Base-by-base conservation (phyloP, 2,888 invertebrate genomes). In the Panopea generosa region DNA sequence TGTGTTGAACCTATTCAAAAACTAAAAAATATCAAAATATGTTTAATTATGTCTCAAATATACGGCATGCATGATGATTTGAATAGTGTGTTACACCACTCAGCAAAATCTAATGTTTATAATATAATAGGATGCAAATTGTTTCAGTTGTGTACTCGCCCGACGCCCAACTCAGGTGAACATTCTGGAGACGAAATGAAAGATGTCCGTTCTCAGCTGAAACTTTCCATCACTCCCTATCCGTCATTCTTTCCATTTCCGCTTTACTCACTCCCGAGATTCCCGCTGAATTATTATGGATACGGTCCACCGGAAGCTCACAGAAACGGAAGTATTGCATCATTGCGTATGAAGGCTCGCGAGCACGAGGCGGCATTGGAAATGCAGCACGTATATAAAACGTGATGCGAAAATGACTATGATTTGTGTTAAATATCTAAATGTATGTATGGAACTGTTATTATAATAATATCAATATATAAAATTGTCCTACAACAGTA, bases 341-440 rank as follows among this genome's bases (percentile, higher is more conserved):
- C 83, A n/a, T 69, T 88, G n/a, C 73, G 87, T 66, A 57, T 84
- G 72, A 88, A 86, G 69, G 87, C 87, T 11, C 61, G 86, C 7
- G 86, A 87, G 49, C 85, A 88, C 70, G 86, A 86, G 61, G 85
- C 86, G 0, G 85, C 86, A 0, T 52, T 87, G 43, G 87, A 83
- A 27, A 86, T 87, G 86, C 78, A 85, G 52, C 77, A 80, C 49
- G 55, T 82, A 29, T 87, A 81, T 40, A 85, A 86, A 78, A 85
- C 77, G 67, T 66, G 38, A 62, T 24, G 29, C 4, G 7, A 9
- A 45, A 4, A 11, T 33, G 33, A 33, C 4, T 33, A 33, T 33
- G 33, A 7, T 33, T 33, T 33, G n/a, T n/a, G n/a, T n/a, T n/a
- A n/a, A n/a, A n/a, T n/a, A n/a, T n/a, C n/a, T n/a, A n/a, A n/a